phyloP scores from a whole-genome alignment of 1,140 invertebrate genomes.

The Achatina immaculata region DNA sequence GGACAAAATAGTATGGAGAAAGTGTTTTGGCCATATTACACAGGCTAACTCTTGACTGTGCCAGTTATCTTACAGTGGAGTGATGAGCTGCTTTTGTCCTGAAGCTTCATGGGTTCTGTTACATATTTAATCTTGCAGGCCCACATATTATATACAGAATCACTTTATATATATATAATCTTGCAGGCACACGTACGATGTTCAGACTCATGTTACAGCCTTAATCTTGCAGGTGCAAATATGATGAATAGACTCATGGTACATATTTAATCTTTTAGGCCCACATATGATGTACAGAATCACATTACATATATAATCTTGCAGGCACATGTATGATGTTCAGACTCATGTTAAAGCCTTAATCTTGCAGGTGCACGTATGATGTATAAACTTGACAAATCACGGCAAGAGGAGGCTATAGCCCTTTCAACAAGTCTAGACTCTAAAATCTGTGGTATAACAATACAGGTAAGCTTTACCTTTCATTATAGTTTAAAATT shows the following conservation, averaged over 20 bases:
- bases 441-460: conserved; percentile 61
- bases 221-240: conserved; percentile 71
- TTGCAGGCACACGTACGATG: neutral
- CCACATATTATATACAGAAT: no score
- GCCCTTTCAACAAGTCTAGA: conserved; percentile 77
- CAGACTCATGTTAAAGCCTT: neutral
- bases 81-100: no score
- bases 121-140: no score
- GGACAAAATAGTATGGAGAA: no score
- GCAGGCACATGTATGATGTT: neutral
- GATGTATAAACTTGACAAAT: conserved; percentile 78
- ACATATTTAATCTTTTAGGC: no score
- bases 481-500: no score
- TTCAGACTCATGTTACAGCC: neutral
- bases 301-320: conserved; percentile 3
- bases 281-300: no score
- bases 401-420: conserved; percentile 76
- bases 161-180: conserved; percentile 5
- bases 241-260: conserved; percentile 81
- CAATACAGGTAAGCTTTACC: conserved; percentile 74
- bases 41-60: no score
- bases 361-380: conserved; percentile 74
- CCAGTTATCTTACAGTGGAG: no score
- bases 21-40: no score
- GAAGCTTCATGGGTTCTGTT: no score